Evolutionary conservation across 2,113 vertebrate species (phyloP), one percentile per base, ranked within the genome.

Genomic region (Micromys minutus): DNA sequence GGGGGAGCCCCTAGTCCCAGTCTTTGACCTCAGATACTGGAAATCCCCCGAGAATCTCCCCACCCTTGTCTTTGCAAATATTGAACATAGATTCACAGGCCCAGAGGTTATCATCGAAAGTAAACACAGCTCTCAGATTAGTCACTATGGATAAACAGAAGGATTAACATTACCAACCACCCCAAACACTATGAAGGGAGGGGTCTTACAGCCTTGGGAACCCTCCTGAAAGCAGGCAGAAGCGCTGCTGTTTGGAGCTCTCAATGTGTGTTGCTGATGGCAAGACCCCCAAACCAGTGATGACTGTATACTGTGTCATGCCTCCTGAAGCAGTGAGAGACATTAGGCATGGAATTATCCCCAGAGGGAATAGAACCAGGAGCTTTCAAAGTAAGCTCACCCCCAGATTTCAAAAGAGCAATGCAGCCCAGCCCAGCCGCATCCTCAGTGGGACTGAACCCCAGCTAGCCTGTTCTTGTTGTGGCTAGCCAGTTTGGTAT

Each of bases 51-150:
- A 12, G 7, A 50, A 9, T 24, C 67, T 93, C 77, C 47, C 74
- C 45, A 72, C 13, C 24, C 24, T 59, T 26, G 22, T 59, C 36
- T 93, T 93, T 59, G 77, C 57, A 39, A 34, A 77, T 16, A 11
- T 67, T 59, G 21, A 87, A 84, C 72, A 74, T 88, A 84, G 81
- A 55, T 67, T 61, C 42, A 39, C 59, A 83, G 42, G 39, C 15
- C 57, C 57, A 84, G 80, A 42, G 29, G 57, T 57, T 29, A 19
- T 63, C 8, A 42, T n/a, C 57, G 19, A n/a, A 45, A n/a, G 57
- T 63, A 84, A 84, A 84, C 57, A 84, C 4, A 9, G 57, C 36
- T 88, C 47, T 93, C 84, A 88, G 29, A 89, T n/a, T 81, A 42
- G 85, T 39, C 39, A 22, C 52, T 24, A n/a, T 26, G 47, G 36